Base-by-base conservation (phyloP, 1,140 invertebrate species). In the Lepidurus apus region DNA sequence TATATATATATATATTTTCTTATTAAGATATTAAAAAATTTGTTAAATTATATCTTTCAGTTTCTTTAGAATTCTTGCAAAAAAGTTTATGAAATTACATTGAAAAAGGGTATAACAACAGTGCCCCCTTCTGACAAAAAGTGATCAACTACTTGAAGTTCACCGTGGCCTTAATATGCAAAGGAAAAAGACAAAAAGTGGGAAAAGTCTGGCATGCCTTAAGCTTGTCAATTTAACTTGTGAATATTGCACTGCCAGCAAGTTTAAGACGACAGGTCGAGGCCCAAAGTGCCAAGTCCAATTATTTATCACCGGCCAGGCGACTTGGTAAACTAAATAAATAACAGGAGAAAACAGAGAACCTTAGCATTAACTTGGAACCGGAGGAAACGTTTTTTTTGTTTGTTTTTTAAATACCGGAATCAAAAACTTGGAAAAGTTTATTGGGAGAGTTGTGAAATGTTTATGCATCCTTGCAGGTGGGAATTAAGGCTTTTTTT, bases 141-240 rank as follows among this genome's bases (percentile, higher is more conserved):
- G n/a, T n/a, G n/a, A n/a, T n/a, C n/a, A n/a, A n/a, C n/a, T n/a
- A n/a, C n/a, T n/a, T n/a, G n/a, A n/a, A n/a, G n/a, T n/a, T n/a
- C n/a, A n/a, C n/a, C n/a, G n/a, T n/a, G n/a, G 34, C 34, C 34
- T 34, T 2, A 34, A 4, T 34, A 34, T 34, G 34, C 3, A 34
- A 34, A 34, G 4, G 2, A 34, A 2, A 34, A 34, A 34, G 26
- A 34, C 26, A 65, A 17, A 21, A 21, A 17, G 7, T 6, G 6
- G 9, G 13, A 21, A 65, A 65, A 65, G 13, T 9, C 21, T 65
- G 13, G 13, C 53, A 21, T 34, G 53, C 53, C 17, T 13, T 65
- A 65, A 65, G 53, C 53, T 65, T 65, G 53, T 65, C 53, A 65
- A 65, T 17, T 17, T 21, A 65, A 65, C 53, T 65, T 65, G 53